A percentile compares a stretch with the other conserved stretches of the same genome.
Evolutionary conservation across 2,113 vertebrate species (phyloP).

Genomic region (Corythaixoides concolor): DNA sequence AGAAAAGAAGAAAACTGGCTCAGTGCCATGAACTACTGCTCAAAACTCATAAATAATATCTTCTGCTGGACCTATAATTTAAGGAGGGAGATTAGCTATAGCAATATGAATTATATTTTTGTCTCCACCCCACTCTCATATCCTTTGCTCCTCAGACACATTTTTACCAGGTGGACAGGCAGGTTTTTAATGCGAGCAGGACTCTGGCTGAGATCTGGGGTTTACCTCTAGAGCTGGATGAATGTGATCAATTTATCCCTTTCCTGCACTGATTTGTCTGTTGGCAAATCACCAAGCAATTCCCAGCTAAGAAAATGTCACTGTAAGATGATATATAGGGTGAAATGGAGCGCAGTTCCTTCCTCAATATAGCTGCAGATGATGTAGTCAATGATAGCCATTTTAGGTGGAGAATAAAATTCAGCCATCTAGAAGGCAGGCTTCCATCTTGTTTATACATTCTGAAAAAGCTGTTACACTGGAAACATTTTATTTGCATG

Average conservation of each 20-base stretch:
- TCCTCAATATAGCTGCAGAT: constrained; percentile 32
- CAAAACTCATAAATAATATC: constrained; percentile 29
- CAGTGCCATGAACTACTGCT: neutral
- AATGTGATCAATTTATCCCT: constrained; percentile 57
- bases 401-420: constrained; percentile 25
- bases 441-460: neutral
- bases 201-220: neutral
- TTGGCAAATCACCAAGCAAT: constrained; percentile 64
- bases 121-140: neutral
- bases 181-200: constrained; percentile 7
- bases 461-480: neutral
- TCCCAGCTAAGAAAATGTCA: constrained; percentile 34
- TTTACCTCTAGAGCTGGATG: constrained; percentile 32
- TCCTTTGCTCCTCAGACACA: constrained; percentile 7
- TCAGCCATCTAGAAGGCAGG: neutral
- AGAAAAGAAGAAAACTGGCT: constrained; percentile 14
- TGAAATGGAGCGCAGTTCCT: constrained; percentile 36
- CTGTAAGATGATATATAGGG: constrained; percentile 17
- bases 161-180: constrained; percentile 32
- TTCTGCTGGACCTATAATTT: constrained; percentile 20
- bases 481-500: neutral
- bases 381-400: constrained; percentile 23
- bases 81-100: neutral
- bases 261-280: constrained; percentile 48
- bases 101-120: constrained; percentile 34